These are phyloP conservation scores for Philantomba maxwellii DNA, from an alignment of 2,113 vertebrate genomes.

Conservation along the genomic window DNA sequence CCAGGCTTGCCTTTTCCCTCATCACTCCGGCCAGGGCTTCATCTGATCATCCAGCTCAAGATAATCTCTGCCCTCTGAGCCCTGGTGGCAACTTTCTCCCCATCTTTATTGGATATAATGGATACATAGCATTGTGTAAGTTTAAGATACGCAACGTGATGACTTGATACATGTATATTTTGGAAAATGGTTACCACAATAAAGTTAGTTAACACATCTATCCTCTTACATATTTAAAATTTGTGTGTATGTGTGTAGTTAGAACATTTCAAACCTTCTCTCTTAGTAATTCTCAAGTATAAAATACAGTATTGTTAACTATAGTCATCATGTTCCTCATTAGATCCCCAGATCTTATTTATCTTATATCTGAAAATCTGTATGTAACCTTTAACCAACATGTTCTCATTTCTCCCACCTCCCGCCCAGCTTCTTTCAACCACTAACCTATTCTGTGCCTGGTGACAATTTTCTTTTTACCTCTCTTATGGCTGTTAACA, in stretches of 20 bases:
- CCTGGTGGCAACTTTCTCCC: not conserved
- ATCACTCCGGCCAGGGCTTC: not conserved
- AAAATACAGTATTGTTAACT: not conserved
- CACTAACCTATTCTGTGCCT: not conserved
- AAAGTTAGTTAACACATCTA: not conserved
- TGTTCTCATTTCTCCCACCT: not conserved
- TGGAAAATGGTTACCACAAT: not conserved
- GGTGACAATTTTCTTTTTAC: not conserved
- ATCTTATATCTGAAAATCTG: not conserved
- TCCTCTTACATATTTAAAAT: not conserved
- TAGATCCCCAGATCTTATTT: not conserved
- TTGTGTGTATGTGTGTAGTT: not conserved
- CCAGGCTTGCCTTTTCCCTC: not conserved
- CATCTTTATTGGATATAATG: not conserved
- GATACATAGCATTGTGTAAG: not conserved
- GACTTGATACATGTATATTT: not conserved
- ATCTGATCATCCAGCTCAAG: not conserved
- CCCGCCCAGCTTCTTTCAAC: not conserved
- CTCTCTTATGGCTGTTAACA: not conserved
- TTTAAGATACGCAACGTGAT: not conserved
- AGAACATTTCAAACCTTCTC: not conserved
- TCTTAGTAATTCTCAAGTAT: not conserved
- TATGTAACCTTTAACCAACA: not conserved
- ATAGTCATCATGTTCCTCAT: not conserved
- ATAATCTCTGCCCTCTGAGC: not conserved